Conservation (phyloP, 2,888 invertebrate species). For the Monopis laevigella region DNA sequence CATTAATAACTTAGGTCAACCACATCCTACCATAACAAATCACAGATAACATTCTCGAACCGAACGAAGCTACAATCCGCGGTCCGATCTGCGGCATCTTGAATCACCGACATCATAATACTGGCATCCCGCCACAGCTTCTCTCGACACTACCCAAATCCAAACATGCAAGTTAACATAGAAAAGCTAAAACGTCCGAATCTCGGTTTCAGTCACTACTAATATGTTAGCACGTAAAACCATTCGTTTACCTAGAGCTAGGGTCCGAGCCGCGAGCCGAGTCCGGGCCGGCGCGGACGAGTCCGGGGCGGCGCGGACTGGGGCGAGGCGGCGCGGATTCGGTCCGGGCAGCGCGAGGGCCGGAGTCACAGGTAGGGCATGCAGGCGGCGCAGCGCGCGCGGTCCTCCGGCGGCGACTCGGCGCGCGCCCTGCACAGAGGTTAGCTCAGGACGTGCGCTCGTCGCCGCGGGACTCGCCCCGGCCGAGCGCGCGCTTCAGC, state of each 20-base stretch:
- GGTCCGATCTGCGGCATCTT: too few relatives aligned
- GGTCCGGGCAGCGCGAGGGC: neutral
- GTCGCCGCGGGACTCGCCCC: slow-evolving; percentile 57
- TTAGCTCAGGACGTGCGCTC: slow-evolving; percentile 66
- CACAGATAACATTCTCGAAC: slow-evolving; percentile 57
- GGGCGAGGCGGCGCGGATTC: neutral
- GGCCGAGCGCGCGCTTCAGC: slow-evolving; percentile 75
- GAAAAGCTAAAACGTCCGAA: neutral
- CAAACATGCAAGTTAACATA: slow-evolving; percentile 5
- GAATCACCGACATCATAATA: slow-evolving; percentile 1
- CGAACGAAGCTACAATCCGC: slow-evolving; percentile 23
- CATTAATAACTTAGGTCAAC: too few relatives aligned
- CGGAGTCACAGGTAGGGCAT: slow-evolving; percentile 62
- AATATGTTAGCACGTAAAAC: too few relatives aligned
- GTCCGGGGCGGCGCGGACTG: slow-evolving; percentile 35
- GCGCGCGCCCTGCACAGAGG: slow-evolving; percentile 59
- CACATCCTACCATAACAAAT: slow-evolving; percentile 43
- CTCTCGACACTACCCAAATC: neutral
- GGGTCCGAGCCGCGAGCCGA: slow-evolving; percentile 58
- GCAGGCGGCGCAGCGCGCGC: slow-evolving; percentile 53
- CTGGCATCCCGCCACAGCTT: slow-evolving; percentile 7
- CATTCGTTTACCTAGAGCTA: slow-evolving; percentile 7
- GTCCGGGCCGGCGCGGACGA: slow-evolving; percentile 49
- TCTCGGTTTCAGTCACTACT: too few relatives aligned
- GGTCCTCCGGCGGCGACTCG: slow-evolving; percentile 43